These are phyloP conservation scores for Callospermophilus lateralis DNA, from an alignment of 2,113 vertebrate genomes.

Conservation along the genomic window DNA sequence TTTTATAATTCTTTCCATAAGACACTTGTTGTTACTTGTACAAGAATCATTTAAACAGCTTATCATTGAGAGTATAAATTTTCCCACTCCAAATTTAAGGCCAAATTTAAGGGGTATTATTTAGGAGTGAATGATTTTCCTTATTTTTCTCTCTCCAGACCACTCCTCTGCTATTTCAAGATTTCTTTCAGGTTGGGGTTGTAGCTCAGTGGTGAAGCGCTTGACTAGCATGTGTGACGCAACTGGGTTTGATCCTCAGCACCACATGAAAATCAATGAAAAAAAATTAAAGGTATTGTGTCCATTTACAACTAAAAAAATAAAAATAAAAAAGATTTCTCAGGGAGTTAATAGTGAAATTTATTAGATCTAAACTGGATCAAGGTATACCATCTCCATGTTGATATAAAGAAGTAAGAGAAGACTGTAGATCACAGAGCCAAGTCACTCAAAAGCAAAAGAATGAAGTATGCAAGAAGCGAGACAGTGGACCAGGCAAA, in stretches of 20 bases:
- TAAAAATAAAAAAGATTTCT: too few species aligned
- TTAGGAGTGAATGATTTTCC: background rate
- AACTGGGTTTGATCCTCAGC: too few species aligned
- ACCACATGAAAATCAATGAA: too few species aligned
- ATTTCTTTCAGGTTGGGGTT: background rate
- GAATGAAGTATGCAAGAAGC: background rate
- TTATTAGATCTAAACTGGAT: constrained; percentile 28
- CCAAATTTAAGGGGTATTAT: background rate
- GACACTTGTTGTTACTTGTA: background rate
- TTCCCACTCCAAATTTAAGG: background rate
- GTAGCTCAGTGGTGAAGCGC: too few species aligned
- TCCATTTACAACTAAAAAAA: too few species aligned
- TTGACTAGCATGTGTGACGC: too few species aligned
- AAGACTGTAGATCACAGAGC: background rate
- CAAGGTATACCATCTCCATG: background rate
- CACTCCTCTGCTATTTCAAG: background rate
- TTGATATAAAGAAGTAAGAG: constrained; percentile 1
- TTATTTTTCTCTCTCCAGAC: background rate
- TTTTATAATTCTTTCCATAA: constrained; percentile 11
- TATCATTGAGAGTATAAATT: background rate
- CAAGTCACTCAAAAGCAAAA: background rate
- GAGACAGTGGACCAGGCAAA: background rate
- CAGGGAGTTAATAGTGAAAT: constrained; percentile 21
- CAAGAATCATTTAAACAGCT: constrained; percentile 12
- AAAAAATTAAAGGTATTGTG: too few species aligned